Evolutionary conservation across 2,888 invertebrate genomes (phyloP), one percentile per base, ranked within the genome.

Genomic region (Drosophila meridiana): DNA sequence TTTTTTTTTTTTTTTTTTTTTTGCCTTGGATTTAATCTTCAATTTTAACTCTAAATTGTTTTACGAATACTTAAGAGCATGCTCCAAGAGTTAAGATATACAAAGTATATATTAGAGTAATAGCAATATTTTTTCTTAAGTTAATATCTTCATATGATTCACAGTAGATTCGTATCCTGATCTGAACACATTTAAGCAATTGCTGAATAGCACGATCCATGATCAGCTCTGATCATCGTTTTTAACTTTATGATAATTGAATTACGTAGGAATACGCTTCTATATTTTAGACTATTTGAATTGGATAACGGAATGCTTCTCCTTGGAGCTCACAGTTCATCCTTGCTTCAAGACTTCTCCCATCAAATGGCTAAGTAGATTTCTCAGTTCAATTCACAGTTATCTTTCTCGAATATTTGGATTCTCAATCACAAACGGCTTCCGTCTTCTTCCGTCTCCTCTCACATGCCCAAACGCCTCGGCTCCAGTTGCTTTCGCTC

Each of bases 391-490:
- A 0, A 9, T 4, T 28, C n/a, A 34, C 48, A 42, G 55, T 26
- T 59, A 13, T 4, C 14, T 9, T 50, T 32, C 8, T 11, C 7
- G 32, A 30, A 30, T 48, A 48, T 34, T 55, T 55, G 14, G 53
- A 26, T 53, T 36, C 14, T 36, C 36, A 53, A 53, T 53, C 36
- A 53, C 26, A 38, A 26, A 3, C 7, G 13, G 4, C 36, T 13
- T 36, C 13, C 5, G 30, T 20, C 14, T 30, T 8, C 0, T n/a
- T 48, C n/a, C n/a, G 4, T 20, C 20, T 20, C 20, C 20, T 20
- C 38, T 64, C 30, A 76, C 0, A 79, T 43, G 9, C 26, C 36
- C 59, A 76, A 47, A 0, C 69, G 76, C 30, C 66, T 58, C 4
- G 48, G 13, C 26, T 76, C 47, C 55, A 73, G 59, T 48, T 59